Evolutionary conservation across 2,797 vertebrate species (phyloP).

Genomic region (Neosalanx taihuensis): DNA sequence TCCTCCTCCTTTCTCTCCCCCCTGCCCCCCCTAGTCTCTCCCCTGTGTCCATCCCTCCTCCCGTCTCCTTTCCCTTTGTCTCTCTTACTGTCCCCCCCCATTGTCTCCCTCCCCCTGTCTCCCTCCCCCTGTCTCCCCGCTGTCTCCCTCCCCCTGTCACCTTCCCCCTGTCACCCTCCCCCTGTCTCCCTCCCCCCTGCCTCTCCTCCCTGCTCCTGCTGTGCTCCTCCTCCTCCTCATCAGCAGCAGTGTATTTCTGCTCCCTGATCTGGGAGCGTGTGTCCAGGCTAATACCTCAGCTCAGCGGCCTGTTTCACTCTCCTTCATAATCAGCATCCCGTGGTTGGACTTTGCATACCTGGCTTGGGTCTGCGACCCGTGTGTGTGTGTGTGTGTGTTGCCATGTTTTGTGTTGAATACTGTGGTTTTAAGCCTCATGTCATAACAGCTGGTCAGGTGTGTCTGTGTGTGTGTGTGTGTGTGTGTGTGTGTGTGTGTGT

Average conservation of each 20-base stretch:
- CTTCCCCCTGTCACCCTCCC: background rate
- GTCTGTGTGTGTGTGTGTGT: constrained; percentile 4
- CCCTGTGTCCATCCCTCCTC: too few relatives aligned
- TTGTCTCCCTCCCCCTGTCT: background rate
- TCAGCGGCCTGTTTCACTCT: background rate
- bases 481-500: constrained; percentile 14
- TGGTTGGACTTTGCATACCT: constrained; percentile 52
- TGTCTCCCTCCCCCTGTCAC: too few relatives aligned
- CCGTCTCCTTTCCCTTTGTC: too few relatives aligned
- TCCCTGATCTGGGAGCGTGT: constrained; percentile 19
- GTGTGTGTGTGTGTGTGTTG: constrained; percentile 1
- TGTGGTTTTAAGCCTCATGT: too few relatives aligned
- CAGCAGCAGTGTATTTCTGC: constrained; percentile 17
- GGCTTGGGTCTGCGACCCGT: constrained; percentile 14
- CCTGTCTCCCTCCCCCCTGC: background rate
- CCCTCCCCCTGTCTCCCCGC: background rate
- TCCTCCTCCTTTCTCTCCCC: too few relatives aligned
- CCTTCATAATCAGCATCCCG: constrained; percentile 29
- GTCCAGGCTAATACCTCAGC: background rate
- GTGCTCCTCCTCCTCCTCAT: constrained; percentile 24
- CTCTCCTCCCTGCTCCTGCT: constrained; percentile 23
- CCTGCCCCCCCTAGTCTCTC: too few relatives aligned
- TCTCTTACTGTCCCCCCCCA: background rate
- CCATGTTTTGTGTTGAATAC: too few relatives aligned
- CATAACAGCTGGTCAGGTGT: background rate